phyloP scores from a whole-genome alignment of 2,113 vertebrate species.

The Alouatta palliata region DNA sequence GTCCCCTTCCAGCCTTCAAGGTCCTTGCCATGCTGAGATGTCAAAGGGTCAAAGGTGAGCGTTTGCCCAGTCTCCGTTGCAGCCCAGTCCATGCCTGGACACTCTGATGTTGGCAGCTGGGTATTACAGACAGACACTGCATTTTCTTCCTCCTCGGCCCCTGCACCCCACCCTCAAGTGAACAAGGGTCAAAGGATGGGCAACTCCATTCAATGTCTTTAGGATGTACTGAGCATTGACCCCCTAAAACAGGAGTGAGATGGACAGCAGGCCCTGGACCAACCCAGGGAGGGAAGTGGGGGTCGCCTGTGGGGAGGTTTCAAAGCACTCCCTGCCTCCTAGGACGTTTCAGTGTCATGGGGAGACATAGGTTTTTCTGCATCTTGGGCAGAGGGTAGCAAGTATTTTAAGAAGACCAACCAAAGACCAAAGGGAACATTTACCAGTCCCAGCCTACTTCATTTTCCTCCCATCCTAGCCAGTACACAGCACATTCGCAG shows the following conservation, averaged over 20 bases:
- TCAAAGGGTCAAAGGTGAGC: no score
- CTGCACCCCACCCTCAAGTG: rapidly evolving
- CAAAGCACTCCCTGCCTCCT: no score
- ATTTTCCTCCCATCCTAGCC: rapidly evolving
- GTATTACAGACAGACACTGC: no score
- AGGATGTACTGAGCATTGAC: not conserved
- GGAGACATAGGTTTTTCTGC: not conserved
- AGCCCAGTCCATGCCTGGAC: rapidly evolving
- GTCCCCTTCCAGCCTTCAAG: not conserved
- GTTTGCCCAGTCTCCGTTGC: rapidly evolving
- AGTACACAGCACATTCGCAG: rapidly evolving
- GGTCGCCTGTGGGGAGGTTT: not conserved
- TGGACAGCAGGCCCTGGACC: not conserved
- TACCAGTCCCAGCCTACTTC: rapidly evolving
- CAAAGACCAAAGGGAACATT: rapidly evolving
- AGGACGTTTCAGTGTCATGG: not conserved
- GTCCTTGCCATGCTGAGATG: not conserved
- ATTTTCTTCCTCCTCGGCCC: no score
- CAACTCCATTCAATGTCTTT: rapidly evolving
- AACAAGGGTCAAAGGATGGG: not conserved
- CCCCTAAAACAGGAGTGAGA: not conserved
- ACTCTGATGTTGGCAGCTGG: not conserved
- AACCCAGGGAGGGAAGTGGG: not conserved
- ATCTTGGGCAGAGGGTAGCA: not conserved
- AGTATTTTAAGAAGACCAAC: not conserved